These are phyloP conservation scores for Garra rufa DNA, from an alignment of 2,113 vertebrate genomes.

Conservation along the genomic window DNA sequence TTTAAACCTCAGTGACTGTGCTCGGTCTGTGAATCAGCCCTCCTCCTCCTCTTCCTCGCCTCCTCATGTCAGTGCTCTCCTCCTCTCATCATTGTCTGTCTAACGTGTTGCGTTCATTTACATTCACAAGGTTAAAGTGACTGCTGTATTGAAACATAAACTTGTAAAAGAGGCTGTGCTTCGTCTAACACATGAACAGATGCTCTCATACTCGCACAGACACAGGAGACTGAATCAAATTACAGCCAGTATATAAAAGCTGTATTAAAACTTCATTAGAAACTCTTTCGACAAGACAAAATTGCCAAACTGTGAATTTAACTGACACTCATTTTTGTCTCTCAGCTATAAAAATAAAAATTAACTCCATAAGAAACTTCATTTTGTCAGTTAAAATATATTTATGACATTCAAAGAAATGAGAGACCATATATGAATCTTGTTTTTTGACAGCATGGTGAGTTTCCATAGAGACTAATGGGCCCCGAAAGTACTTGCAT, in stretches of 20 bases:
- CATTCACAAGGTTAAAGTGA: slow-evolving; percentile 5
- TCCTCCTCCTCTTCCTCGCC: neutral
- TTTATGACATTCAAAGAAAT: neutral
- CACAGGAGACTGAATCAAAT: neutral
- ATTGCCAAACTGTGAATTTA: neutral
- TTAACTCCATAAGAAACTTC: too few species aligned
- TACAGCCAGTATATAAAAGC: neutral
- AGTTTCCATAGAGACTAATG: slow-evolving; percentile 43
- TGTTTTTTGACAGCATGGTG: slow-evolving; percentile 2
- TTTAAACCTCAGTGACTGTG: neutral
- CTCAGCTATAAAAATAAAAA: neutral
- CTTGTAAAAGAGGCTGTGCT: slow-evolving; percentile 1
- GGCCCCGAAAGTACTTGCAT: neutral
- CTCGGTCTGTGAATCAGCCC: neutral
- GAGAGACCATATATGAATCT: neutral
- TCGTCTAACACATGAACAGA: neutral
- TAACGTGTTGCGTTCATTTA: neutral
- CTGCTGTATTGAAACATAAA: slow-evolving; percentile 8
- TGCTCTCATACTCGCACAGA: neutral
- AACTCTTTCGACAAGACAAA: neutral
- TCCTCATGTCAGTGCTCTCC: neutral
- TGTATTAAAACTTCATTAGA: neutral
- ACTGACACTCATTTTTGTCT: neutral
- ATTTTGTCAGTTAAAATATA: neutral
- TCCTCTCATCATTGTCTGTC: neutral